Conservation (phyloP, 2,797 vertebrate species). For the Morus bassanus region DNA sequence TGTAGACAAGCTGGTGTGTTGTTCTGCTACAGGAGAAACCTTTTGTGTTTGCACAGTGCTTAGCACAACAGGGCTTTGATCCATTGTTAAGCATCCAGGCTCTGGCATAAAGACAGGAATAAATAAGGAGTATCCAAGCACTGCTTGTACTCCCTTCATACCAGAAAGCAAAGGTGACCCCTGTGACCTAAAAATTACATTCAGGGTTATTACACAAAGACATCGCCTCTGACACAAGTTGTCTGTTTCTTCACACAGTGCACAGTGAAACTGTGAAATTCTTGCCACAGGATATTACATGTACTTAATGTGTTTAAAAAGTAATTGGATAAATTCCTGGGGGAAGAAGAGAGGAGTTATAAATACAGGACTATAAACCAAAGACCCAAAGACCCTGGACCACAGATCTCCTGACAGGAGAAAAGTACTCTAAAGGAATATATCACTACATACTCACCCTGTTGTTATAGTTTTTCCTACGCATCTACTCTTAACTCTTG, state of each 20-base stretch:
- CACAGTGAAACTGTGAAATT: not conserved
- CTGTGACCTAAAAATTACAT: not conserved
- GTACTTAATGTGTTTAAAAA: not conserved
- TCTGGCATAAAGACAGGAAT: not conserved
- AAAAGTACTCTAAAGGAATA: not conserved
- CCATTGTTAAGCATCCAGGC: not conserved
- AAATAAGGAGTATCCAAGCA: not conserved
- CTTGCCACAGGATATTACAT: not conserved
- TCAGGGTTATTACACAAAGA: not conserved
- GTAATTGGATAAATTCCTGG: not conserved
- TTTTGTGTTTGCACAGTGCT: not conserved
- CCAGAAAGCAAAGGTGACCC: not conserved
- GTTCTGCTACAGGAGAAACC: not conserved
- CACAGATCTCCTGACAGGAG: fast-evolving
- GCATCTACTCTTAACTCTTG: not conserved
- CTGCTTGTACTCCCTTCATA: not conserved
- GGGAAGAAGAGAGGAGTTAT: not conserved
- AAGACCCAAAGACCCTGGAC: not conserved
- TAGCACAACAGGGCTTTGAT: not conserved
- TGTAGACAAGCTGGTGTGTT: not conserved
- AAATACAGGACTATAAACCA: not conserved
- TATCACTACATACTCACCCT: not conserved
- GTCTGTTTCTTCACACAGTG: not conserved
- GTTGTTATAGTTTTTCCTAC: fast-evolving
- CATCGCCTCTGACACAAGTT: not conserved